Evolutionary conservation across 2,113 vertebrate species (phyloP), one percentile per base, ranked within the genome.

Genomic region (Sakesphorus luctuosus): DNA sequence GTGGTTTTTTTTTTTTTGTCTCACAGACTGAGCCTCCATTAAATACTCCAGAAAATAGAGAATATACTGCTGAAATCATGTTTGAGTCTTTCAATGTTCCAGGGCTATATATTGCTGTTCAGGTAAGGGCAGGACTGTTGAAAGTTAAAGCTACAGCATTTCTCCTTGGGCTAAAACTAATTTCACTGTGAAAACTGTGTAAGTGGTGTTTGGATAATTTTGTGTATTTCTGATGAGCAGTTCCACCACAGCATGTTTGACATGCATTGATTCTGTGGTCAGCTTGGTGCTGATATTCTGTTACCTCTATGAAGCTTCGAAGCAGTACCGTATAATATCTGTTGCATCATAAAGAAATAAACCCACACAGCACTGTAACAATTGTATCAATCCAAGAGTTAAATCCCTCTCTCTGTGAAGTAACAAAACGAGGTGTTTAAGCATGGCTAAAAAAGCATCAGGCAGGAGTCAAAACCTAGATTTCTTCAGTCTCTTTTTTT

Each of bases 61-160:
- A 99, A 98, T 99, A 99, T 98, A 99, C 99, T 66, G 99, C 99
- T 56, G 99, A 99, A 98, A 99, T 99, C 97, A 99, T 99, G 99
- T 99, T 99, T 3, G 99, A 99, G 97, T 99, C 99, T 78, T 99
- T 99, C 98, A 99, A 99, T 18, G 99, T 99, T 66, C 99, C 99
- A 20, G 99, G 99, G 56, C 98, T 99, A 84, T 99, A 99, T 97
- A 99, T 99, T 75, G 99, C 99, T 87, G 99, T 99, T 94, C 99
- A 99, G 99, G 99, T 99, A 96, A 97, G 97, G 61, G 13, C 58
- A 52, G 19, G 9, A 25, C 49, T 93, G 11, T 77, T 46, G n/a
- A 29, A 71, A 43, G 23, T 56, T 43, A 69, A 10, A 33, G 15
- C 40, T 83, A 11, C 26, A 10, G 3, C 52, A 35, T 71, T 90